Percentiles rank a stretch among this genome's conserved stretches.
Evolutionary conservation across 2,797 vertebrate genomes (phyloP).

Genomic region (Bryconaethiops microstoma): DNA sequence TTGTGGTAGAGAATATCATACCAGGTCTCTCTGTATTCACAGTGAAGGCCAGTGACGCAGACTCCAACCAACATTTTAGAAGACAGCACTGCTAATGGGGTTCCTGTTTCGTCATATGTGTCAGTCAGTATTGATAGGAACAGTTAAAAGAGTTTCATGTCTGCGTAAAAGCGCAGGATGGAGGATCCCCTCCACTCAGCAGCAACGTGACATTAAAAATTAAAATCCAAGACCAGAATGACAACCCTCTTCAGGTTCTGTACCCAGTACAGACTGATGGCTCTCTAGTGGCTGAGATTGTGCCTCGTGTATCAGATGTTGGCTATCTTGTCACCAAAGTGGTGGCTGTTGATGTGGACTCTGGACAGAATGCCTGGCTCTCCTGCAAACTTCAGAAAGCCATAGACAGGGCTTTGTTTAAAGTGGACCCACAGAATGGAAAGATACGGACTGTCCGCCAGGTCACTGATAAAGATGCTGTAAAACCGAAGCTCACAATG

Average conservation of each 20-base stretch:
- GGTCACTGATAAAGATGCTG: slow-evolving; percentile 65
- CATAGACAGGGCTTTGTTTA: slow-evolving; percentile 61
- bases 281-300: too few relatives aligned
- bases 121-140: slow-evolving; percentile 74
- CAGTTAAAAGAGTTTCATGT: too few relatives aligned
- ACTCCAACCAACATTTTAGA: slow-evolving; percentile 71
- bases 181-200: too few relatives aligned
- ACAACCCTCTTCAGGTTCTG: too few relatives aligned
- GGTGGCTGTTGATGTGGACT: slow-evolving; percentile 80
- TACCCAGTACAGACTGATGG: too few relatives aligned
- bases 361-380: slow-evolving; percentile 69
- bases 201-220: too few relatives aligned
- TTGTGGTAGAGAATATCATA: too few relatives aligned
- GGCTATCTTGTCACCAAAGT: slow-evolving; percentile 74
- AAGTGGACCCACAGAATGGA: slow-evolving; percentile 65
- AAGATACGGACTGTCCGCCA: slow-evolving; percentile 69
- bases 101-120: slow-evolving; percentile 67
- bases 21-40: slow-evolving; percentile 41
- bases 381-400: slow-evolving; percentile 72
- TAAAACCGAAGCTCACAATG: slow-evolving; percentile 63
- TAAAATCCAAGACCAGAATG: too few relatives aligned
- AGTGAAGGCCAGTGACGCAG: slow-evolving; percentile 70
- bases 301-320: too few relatives aligned
- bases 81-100: slow-evolving; percentile 59
- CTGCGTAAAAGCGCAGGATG: too few relatives aligned